phyloP scores from a whole-genome alignment of 2,113 vertebrate genomes.

The Trematomus loennbergii region DNA sequence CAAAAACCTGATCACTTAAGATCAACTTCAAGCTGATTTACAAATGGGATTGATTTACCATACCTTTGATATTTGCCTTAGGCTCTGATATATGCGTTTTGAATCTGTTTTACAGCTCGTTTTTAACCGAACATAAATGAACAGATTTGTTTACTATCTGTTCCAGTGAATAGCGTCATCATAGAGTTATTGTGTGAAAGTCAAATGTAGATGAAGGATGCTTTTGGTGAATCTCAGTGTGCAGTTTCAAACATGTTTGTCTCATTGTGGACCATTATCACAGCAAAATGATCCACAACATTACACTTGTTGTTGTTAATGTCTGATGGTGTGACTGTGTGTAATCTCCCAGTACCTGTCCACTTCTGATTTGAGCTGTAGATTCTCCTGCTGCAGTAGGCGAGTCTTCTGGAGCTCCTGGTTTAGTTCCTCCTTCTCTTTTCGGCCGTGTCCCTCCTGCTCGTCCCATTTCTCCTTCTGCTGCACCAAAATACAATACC shows the following conservation, averaged over 20 bases:
- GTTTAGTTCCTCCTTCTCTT: conserved; percentile 73
- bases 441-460: conserved; percentile 56
- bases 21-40: neutral
- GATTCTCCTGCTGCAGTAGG: conserved; percentile 74
- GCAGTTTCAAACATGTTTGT: too few species aligned
- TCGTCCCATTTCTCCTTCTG: conserved; percentile 77
- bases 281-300: neutral
- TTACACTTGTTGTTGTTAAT: neutral
- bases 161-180: too few species aligned
- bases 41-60: neutral
- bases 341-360: conserved; percentile 57
- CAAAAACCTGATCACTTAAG: neutral
- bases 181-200: too few species aligned
- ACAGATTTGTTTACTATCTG: too few species aligned
- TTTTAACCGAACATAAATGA: too few species aligned
- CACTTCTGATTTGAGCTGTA: conserved; percentile 73
- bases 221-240: too few species aligned
- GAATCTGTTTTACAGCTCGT: too few species aligned
- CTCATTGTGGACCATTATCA: neutral
- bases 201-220: too few species aligned
- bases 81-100: too few species aligned
- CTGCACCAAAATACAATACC: conserved; percentile 67
- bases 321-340: neutral
- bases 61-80: too few species aligned
- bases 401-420: conserved; percentile 72